phyloP scores from a whole-genome alignment of 2,797 vertebrate species.

The Siniperca scherzeri region DNA sequence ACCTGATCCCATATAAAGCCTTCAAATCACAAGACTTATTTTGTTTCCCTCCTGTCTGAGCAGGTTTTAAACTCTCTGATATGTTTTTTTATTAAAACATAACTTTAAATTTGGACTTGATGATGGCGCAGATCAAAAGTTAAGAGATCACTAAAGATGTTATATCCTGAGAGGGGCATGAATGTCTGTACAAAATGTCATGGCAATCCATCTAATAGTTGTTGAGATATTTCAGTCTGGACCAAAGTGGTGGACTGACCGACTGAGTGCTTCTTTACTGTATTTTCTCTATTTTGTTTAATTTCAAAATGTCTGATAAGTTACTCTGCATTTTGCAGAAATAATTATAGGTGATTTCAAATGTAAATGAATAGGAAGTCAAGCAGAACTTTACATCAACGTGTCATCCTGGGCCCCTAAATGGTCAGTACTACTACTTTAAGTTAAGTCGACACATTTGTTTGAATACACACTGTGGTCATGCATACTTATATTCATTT shows the following conservation, averaged over 20 bases:
- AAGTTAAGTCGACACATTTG: not conserved
- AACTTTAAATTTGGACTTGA: not conserved
- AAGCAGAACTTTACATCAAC: not conserved
- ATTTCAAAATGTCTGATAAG: not conserved
- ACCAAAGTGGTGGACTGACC: too few species aligned
- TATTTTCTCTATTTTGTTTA: not conserved
- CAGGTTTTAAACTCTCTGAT: not conserved
- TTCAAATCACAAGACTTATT: not conserved
- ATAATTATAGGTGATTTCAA: not conserved
- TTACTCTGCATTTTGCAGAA: not conserved
- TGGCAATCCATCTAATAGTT: not conserved
- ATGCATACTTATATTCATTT: not conserved
- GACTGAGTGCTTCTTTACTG: not conserved
- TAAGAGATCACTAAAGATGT: not conserved
- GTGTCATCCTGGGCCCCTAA: not conserved
- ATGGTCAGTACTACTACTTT: not conserved
- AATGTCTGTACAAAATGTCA: not conserved
- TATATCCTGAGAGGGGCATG: not conserved
- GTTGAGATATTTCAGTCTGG: not conserved
- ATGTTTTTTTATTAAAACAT: not conserved
- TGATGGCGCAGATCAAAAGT: too few species aligned
- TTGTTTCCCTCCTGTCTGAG: not conserved
- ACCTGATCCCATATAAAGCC: slow-evolving; percentile 17
- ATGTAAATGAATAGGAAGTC: not conserved
- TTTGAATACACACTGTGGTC: not conserved